Evolutionary conservation across 2,797 vertebrate genomes (phyloP), one percentile per base, ranked within the genome.

Genomic region (Oceanodroma leucorhoa): DNA sequence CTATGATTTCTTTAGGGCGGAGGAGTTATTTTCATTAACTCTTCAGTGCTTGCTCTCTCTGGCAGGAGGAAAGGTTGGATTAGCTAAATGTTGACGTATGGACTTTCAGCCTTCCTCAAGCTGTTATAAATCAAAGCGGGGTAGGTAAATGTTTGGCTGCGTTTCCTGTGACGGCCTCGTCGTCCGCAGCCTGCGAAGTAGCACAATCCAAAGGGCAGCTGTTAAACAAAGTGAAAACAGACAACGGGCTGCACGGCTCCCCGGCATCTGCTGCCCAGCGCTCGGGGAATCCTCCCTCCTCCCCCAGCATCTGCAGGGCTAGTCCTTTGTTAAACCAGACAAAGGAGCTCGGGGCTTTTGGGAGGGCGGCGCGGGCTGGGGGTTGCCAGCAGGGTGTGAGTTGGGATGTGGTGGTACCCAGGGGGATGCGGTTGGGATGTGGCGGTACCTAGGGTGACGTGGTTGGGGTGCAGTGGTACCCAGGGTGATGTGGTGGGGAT

Each of bases 181-280:
- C 8, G 21, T 89, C 94, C 53, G 0, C 85, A 82, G 94, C 62
- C 94, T 88, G 82, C 5, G 17, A 95, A 93, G 94, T 55, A 93
- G 95, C 81, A 38, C 30, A 5, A 93, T 87, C 57, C 96, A 95
- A 91, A 95, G 94, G 94, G 94, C 96, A 95, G 90, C 94, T 94
- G 93, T 93, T 95, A 89, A 91, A 94, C 94, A 95, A 97, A 96
- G 94, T 97, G 96, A 88, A 96, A 96, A 94, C 96, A 96, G 94
- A 83, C 75, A 75, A 9, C 2, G 0, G 86, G 78, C 78, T 65
- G 64, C 54, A 8, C 2, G 9, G 71, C 93, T 95, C 88, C 83
- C 53, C 40, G 0, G 67, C 88, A 96, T 89, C 96, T 96, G 94
- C 86, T 93, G 88, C 90, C 82, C 88, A 75, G 93, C 1, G 4